Percentiles rank a stretch among this genome's conserved stretches.
phyloP scores from a whole-genome alignment of 2,888 invertebrate species.

The Diarsia dahlii region DNA sequence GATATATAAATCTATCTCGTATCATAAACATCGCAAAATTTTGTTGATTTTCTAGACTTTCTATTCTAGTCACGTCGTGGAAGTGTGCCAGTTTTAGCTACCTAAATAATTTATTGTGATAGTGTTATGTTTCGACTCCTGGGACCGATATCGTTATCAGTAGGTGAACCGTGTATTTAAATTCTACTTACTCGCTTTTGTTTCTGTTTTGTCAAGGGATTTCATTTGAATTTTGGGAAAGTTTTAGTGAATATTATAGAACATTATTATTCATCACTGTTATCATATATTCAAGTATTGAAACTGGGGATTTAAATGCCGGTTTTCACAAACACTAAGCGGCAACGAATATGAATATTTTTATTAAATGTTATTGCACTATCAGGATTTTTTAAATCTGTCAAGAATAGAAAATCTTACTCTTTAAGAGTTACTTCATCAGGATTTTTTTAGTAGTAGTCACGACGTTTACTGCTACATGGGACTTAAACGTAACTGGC shows the following conservation, averaged over 20 bases:
- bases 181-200: slow-evolving; percentile 40
- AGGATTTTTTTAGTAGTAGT: too few species aligned
- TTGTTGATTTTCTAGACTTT: slow-evolving; percentile 22
- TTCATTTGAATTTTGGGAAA: slow-evolving; percentile 15
- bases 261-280: slow-evolving; percentile 5
- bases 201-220: slow-evolving; percentile 38
- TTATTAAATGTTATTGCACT: too few species aligned
- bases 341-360: background rate
- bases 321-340: background rate
- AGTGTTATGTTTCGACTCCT: slow-evolving; percentile 40
- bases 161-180: slow-evolving; percentile 31
- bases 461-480: too few species aligned
- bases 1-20: background rate
- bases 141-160: slow-evolving; percentile 48
- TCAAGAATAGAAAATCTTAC: too few species aligned
- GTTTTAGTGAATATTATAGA: background rate
- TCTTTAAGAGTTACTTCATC: too few species aligned
- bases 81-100: slow-evolving; percentile 33
- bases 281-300: background rate
- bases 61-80: slow-evolving; percentile 39
- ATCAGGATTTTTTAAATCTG: too few species aligned
- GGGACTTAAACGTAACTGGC: too few species aligned
- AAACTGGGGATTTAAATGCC: background rate
- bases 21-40: slow-evolving; percentile 40
- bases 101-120: slow-evolving; percentile 49